A percentile compares a stretch with the other conserved stretches of the same genome.
Conservation (phyloP, 2,797 vertebrate species). For the Lutjanus argentimaculatus region DNA sequence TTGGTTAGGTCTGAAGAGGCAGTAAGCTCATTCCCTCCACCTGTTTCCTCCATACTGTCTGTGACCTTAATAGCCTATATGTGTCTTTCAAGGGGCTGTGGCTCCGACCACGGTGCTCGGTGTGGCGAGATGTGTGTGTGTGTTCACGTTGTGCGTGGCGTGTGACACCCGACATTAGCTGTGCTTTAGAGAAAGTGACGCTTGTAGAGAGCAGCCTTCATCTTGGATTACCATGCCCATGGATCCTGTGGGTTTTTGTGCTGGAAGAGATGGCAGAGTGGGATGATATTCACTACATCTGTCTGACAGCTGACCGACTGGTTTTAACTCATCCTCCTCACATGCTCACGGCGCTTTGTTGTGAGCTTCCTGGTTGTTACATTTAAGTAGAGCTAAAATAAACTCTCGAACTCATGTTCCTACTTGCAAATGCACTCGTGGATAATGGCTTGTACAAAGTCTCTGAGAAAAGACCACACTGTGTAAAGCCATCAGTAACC, state of each 20-base stretch:
- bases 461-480: background rate
- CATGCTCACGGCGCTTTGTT: conserved; percentile 44
- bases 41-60: background rate
- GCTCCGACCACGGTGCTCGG: conserved; percentile 18
- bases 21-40: conserved; percentile 11
- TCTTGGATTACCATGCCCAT: conserved; percentile 76
- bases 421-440: conserved; percentile 5
- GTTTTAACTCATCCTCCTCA: conserved; percentile 72
- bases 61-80: conserved; percentile 38
- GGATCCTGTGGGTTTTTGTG: conserved; percentile 74
- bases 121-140: conserved; percentile 19
- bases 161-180: conserved; percentile 68
- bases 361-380: conserved; percentile 48
- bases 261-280: conserved; percentile 61
- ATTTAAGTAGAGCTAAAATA: conserved; percentile 38
- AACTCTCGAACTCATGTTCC: conserved; percentile 9
- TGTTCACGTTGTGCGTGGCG: conserved; percentile 37
- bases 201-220: conserved; percentile 73
- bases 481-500: background rate
- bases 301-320: conserved; percentile 80
- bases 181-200: conserved; percentile 67
- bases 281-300: conserved; percentile 74
- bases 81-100: conserved; percentile 34
- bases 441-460: conserved; percentile 1
- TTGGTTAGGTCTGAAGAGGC: conserved; percentile 20